Percentiles rank a stretch among this genome's conserved stretches.
phyloP scores from a whole-genome alignment of 2,113 vertebrate genomes.

The Nannospalax galili region DNA sequence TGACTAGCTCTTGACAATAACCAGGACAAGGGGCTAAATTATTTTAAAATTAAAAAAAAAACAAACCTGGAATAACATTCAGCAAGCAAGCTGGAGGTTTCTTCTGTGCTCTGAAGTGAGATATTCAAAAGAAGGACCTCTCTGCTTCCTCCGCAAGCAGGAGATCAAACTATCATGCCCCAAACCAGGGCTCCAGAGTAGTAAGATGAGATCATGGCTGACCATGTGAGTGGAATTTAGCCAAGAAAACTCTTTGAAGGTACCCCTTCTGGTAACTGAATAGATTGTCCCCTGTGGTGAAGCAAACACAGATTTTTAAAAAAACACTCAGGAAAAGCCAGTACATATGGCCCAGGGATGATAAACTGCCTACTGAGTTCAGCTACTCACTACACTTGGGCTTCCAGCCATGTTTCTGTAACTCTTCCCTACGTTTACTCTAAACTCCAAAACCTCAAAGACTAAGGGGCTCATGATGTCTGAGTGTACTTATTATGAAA shows the following conservation, averaged over 20 bases:
- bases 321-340: slow-evolving; percentile 13
- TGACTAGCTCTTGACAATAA: slow-evolving; percentile 69
- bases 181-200: slow-evolving; percentile 63
- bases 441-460: slow-evolving; percentile 18
- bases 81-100: slow-evolving; percentile 66
- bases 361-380: slow-evolving; percentile 49
- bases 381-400: not conserved
- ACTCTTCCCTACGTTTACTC: not conserved
- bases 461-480: not conserved
- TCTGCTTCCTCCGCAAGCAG: slow-evolving; percentile 54
- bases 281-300: slow-evolving; percentile 61
- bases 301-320: slow-evolving; percentile 67
- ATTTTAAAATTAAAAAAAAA: slow-evolving; percentile 66
- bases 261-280: slow-evolving; percentile 61
- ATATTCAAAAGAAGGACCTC: slow-evolving; percentile 62
- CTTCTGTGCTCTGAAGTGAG: slow-evolving; percentile 67
- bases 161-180: slow-evolving; percentile 25
- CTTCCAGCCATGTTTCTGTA: not conserved
- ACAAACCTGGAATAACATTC: slow-evolving; percentile 71
- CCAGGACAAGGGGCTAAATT: slow-evolving; percentile 50
- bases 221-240: slow-evolving; percentile 13
- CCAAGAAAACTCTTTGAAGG: slow-evolving; percentile 69
- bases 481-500: slow-evolving; percentile 7
- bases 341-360: not conserved
- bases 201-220: slow-evolving; percentile 65